A percentile compares a stretch with the other conserved stretches of the same genome.
Conservation (phyloP, 2,113 vertebrate species). For the Procapra przewalskii region DNA sequence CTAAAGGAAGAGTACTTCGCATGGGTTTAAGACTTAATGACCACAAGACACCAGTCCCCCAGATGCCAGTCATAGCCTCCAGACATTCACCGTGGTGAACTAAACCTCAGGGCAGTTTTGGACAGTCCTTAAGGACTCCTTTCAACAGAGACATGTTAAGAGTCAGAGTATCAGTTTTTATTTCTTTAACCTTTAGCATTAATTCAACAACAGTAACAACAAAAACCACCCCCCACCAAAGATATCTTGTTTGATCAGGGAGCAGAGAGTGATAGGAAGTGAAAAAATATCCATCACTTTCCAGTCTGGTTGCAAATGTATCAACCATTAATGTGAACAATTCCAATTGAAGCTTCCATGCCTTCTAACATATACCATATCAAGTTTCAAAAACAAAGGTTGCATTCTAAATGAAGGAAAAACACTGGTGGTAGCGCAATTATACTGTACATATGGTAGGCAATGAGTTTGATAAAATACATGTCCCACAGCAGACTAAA, state of each 20-base stretch:
- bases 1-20: background rate
- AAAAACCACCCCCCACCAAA: background rate
- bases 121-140: background rate
- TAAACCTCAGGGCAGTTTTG: background rate
- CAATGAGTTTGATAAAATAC: background rate
- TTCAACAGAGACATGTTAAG: background rate
- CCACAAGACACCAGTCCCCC: conserved; percentile 29
- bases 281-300: background rate
- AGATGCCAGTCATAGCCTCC: conserved; percentile 22
- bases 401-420: conserved; percentile 15
- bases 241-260: background rate
- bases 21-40: background rate
- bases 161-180: background rate
- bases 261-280: background rate
- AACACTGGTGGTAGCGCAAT: background rate
- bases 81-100: conserved; percentile 17
- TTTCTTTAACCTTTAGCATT: background rate
- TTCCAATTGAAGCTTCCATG: background rate
- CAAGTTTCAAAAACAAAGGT: background rate
- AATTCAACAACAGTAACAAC: background rate
- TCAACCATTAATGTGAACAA: background rate
- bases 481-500: background rate
- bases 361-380: background rate
- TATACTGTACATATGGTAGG: background rate
- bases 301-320: background rate